Percentiles rank a stretch among this genome's conserved stretches.
phyloP scores from a whole-genome alignment of 1,140 invertebrate species.

The Hirudo medicinalis region DNA sequence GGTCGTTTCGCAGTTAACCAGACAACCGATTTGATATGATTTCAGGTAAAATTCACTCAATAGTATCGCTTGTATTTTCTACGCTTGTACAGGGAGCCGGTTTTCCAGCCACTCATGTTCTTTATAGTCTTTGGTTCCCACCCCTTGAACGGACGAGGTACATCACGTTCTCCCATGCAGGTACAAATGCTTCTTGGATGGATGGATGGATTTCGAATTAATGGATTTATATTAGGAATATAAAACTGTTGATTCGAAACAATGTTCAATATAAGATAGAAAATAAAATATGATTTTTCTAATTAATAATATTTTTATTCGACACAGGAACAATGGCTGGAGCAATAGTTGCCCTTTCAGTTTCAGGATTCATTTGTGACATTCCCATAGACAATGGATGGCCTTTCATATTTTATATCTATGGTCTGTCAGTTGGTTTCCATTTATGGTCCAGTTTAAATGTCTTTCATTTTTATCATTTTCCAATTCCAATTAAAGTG shows the following conservation, averaged over 20 bases:
- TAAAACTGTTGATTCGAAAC: too few species aligned
- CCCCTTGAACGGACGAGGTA: conserved; percentile 24
- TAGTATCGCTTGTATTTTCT: background rate
- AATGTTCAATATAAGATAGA: too few species aligned
- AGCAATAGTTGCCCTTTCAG: conserved; percentile 21
- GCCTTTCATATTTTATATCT: conserved; percentile 27
- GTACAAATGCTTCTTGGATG: background rate
- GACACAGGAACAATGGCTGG: conserved; percentile 23
- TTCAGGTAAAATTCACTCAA: too few species aligned
- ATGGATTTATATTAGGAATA: too few species aligned
- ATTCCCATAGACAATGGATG: conserved; percentile 22
- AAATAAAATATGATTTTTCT: too few species aligned
- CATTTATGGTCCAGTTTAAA: background rate
- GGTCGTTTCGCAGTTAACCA: too few species aligned
- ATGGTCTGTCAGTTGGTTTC: conserved; percentile 14
- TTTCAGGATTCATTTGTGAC: conserved; percentile 24
- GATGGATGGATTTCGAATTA: too few species aligned
- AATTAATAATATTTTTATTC: background rate
- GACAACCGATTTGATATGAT: too few species aligned
- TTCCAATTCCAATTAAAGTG: background rate
- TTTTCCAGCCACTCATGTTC: conserved; percentile 24
- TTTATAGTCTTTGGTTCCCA: conserved; percentile 27
- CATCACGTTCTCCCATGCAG: conserved; percentile 25
- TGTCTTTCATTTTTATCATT: background rate
- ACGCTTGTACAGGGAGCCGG: conserved; percentile 22